Conservation (phyloP, 2,888 invertebrate genomes). For the Thecophora atra region DNA sequence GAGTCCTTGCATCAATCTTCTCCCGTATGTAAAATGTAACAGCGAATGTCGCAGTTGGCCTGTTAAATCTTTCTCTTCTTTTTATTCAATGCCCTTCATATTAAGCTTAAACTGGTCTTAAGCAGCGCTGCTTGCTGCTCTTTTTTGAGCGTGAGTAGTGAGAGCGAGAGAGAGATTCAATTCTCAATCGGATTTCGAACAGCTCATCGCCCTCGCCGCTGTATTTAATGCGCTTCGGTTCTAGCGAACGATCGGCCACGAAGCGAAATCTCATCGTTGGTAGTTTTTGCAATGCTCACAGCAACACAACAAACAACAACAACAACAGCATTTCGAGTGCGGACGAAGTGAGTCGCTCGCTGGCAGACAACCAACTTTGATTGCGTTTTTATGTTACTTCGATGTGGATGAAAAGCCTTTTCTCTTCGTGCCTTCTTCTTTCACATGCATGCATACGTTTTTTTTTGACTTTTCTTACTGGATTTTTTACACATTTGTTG, state of each 20-base stretch:
- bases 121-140: too few species aligned
- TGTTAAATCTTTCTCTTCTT: too few species aligned
- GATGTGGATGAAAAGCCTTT: too few species aligned
- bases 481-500: not conserved
- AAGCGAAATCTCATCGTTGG: not conserved
- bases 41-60: too few species aligned
- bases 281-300: not conserved
- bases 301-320: conserved; percentile 10
- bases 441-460: too few species aligned
- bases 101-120: too few species aligned
- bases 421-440: conserved; percentile 3
- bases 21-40: too few species aligned
- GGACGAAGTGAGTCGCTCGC: conserved; percentile 18
- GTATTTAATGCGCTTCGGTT: not conserved
- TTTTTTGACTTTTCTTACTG: not conserved
- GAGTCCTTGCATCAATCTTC: not conserved
- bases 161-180: conserved; percentile 1
- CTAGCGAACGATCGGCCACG: not conserved
- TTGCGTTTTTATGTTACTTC: conserved; percentile 2
- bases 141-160: too few species aligned
- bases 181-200: not conserved
- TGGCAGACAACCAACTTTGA: conserved; percentile 10
- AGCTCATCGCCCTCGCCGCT: conserved; percentile 25
- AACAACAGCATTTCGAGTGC: conserved; percentile 18
- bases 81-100: too few species aligned